Evolutionary conservation across 2,888 invertebrate species (phyloP), one percentile per base, ranked within the genome.

Genomic region (Adelognathus sp.): DNA sequence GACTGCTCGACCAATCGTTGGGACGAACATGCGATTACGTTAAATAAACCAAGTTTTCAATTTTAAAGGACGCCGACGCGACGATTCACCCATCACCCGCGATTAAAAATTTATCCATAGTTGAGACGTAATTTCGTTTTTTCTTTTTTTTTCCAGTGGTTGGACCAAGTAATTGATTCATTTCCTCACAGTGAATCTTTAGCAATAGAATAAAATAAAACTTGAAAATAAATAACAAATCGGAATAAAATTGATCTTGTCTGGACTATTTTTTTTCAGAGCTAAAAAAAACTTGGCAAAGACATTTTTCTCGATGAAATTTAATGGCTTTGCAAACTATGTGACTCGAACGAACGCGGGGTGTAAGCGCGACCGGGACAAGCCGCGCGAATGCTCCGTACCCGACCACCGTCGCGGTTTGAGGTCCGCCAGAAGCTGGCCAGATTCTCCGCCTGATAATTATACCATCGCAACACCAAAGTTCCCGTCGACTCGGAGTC

Each of bases 321-420:
- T 64, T 16, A 27, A 69, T 56, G 50, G 33, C 50, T 64, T 64
- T 50, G 21, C 21, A 14, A 50, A 39, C 66, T 27, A 66, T 52
- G n/a, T 27, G 63, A 21, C 33, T n/a, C 41, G 67, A 67, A 60
- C n/a, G 63, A 21, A 63, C 21, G 36, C 41, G 63, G 29, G 36
- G 44, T 54, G 39, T 66, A 44, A 63, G 63, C 69, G 63, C 27
- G 44, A 9, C 52, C 36, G 39, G 64, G 60, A 73, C 72, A 67
- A 69, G 71, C 52, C 66, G 61, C 74, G 58, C 56, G 60, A 73
- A 72, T 52, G 71, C 46, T 74, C 80, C 75, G 77, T 80, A 69
- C 84, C 86, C 86, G 86, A 89, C 89, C 87, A 83, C 89, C 86
- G 85, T 86, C 84, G 89, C 87, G 89, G 89, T 90, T 90, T 89